Conservation (phyloP, 2,797 vertebrate genomes). For the Arrhamphus sclerolepis region DNA sequence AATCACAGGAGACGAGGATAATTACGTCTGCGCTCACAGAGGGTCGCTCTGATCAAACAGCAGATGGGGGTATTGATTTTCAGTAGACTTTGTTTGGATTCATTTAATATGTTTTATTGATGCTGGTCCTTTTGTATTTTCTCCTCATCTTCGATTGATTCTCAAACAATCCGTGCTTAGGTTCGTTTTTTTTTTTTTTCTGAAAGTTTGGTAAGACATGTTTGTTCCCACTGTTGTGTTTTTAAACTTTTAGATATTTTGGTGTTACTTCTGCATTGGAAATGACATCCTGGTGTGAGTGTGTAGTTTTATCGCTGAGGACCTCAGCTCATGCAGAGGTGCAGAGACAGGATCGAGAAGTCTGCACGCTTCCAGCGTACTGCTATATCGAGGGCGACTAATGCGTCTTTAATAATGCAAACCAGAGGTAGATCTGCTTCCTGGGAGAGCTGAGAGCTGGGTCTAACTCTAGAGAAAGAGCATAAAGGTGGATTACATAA, state of each 20-base stretch:
- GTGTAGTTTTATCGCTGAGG: too few species aligned
- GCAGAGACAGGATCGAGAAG: neutral
- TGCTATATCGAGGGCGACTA: constrained; percentile 14
- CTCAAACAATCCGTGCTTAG: neutral
- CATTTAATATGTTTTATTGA: neutral
- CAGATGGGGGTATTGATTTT: constrained; percentile 1
- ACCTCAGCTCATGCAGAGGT: neutral
- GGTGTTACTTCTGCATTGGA: too few species aligned
- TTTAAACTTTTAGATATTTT: too few species aligned
- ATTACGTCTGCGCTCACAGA: neutral
- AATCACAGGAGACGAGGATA: constrained; percentile 20
- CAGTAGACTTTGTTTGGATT: too few species aligned
- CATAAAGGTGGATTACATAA: constrained; percentile 18
- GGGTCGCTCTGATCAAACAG: neutral
- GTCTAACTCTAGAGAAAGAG: neutral
- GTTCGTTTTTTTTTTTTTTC: constrained; percentile 7
- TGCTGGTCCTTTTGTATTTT: neutral
- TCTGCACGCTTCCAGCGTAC: constrained; percentile 1
- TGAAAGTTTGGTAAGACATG: neutral
- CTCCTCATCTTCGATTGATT: neutral
- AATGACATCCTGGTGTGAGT: too few species aligned
- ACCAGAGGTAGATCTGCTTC: constrained; percentile 1
- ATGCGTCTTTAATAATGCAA: constrained; percentile 38
- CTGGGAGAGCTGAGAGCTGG: neutral
- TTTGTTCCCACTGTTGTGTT: too few species aligned